A percentile compares a stretch with the other conserved stretches of the same genome.
Evolutionary conservation across 2,797 vertebrate species (phyloP).

Genomic region (Nyctibius grandis): DNA sequence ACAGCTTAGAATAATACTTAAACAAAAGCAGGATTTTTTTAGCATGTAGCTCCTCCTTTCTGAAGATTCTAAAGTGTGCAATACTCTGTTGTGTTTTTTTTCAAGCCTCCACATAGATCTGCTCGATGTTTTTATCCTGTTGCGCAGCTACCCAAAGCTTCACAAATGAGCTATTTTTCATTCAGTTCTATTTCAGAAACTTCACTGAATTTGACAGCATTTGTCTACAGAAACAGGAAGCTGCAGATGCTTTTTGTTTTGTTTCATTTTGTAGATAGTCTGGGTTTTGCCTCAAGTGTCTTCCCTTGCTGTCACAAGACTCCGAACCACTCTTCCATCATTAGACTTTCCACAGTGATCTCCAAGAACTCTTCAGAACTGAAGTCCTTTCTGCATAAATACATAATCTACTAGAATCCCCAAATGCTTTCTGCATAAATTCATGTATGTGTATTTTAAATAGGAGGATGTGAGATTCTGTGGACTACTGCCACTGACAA

Average conservation of each 20-base stretch:
- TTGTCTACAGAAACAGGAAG: constrained; percentile 3
- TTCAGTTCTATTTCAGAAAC: background rate
- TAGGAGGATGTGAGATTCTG: background rate
- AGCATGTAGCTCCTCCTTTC: background rate
- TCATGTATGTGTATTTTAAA: background rate
- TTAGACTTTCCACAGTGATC: background rate
- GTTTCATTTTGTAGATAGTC: background rate
- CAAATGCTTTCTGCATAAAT: background rate
- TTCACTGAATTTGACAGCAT: background rate
- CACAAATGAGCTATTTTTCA: background rate
- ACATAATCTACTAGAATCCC: background rate
- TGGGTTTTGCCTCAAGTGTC: background rate
- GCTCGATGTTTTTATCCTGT: background rate
- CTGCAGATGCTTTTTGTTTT: constrained; percentile 13
- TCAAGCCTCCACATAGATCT: background rate
- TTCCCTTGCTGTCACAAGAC: background rate
- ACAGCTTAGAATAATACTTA: background rate
- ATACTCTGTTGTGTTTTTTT: background rate
- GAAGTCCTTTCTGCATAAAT: background rate
- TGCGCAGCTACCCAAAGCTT: background rate
- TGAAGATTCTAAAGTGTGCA: background rate
- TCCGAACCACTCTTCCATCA: background rate
- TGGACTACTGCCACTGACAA: background rate
- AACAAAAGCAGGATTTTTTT: background rate
- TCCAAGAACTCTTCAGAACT: background rate